phyloP scores from a whole-genome alignment of 2,113 vertebrate species.

The Okapia johnstoni region DNA sequence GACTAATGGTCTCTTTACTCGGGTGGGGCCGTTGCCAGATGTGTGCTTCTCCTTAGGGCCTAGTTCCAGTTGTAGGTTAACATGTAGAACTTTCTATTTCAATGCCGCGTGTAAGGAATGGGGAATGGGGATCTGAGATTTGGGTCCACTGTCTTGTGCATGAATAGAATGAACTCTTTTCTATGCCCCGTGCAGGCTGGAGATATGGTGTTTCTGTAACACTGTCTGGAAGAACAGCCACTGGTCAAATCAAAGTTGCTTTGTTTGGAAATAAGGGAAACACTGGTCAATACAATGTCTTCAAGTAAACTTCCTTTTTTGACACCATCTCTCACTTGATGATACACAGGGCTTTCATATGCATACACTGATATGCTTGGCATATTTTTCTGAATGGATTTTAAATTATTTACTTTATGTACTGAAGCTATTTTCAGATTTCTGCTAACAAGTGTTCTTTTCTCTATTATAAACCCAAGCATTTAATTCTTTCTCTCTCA shows the following conservation, averaged over 20 bases:
- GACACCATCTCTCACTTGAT: rapidly evolving
- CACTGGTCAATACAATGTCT: conserved; percentile 81
- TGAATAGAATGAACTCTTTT: background rate
- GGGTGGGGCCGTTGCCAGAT: rapidly evolving
- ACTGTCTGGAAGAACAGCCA: conserved; percentile 74
- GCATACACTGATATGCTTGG: background rate
- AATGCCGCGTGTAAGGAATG: background rate
- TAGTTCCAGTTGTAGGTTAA: background rate
- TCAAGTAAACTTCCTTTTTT: conserved; percentile 76
- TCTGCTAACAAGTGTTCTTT: background rate
- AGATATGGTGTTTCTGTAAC: conserved; percentile 82
- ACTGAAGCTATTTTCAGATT: background rate
- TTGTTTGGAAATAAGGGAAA: conserved; percentile 79
- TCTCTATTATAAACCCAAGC: background rate
- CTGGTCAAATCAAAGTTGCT: conserved; percentile 82
- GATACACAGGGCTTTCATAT: background rate
- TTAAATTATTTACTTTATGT: background rate
- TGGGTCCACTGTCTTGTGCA: background rate
- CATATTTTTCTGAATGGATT: background rate
- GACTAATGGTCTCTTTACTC: background rate
- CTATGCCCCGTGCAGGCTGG: conserved; percentile 80
- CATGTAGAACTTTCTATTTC: background rate
- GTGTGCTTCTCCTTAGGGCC: rapidly evolving
- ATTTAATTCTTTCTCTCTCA: background rate
- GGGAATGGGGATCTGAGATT: background rate